phyloP scores from a whole-genome alignment of 2,888 invertebrate species.

The Tigriopus californicus region DNA sequence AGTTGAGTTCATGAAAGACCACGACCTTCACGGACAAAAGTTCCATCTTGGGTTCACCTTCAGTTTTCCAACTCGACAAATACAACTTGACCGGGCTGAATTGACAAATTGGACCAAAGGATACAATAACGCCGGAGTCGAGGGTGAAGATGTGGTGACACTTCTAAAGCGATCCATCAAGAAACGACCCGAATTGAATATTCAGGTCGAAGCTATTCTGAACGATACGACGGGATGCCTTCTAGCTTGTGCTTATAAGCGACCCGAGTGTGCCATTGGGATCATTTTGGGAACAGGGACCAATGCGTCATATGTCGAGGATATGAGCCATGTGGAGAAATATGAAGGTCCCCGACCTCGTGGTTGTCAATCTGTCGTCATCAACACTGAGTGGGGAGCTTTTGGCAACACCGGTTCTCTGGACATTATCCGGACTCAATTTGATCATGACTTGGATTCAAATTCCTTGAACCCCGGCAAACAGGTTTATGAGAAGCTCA shows the following conservation, averaged over 20 bases:
- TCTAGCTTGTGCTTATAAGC: not conserved
- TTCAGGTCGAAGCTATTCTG: not conserved
- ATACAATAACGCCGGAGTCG: not conserved
- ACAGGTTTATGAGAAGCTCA: constrained; percentile 4
- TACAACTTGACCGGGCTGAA: not conserved
- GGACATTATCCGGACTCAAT: not conserved
- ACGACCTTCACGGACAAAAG: not conserved
- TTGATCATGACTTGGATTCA: not conserved
- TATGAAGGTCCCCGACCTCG: not conserved
- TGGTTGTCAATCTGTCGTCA: not conserved
- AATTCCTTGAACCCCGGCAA: not conserved
- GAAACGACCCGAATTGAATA: not conserved
- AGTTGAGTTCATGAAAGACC: not conserved
- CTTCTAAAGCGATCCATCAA: not conserved
- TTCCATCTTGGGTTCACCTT: constrained; percentile 1
- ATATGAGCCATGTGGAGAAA: not conserved
- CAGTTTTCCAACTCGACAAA: not conserved
- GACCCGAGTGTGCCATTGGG: constrained; percentile 3
- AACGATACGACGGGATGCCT: constrained; percentile 2
- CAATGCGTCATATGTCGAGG: not conserved
- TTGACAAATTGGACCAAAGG: not conserved
- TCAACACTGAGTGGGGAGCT: constrained; percentile 9
- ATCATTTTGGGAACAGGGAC: constrained; percentile 7
- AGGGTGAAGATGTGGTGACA: not conserved
- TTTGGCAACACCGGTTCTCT: constrained; percentile 4